A percentile compares a stretch with the other conserved stretches of the same genome.
phyloP scores from a whole-genome alignment of 2,797 vertebrate genomes.

The Loris lydekkerianus region DNA sequence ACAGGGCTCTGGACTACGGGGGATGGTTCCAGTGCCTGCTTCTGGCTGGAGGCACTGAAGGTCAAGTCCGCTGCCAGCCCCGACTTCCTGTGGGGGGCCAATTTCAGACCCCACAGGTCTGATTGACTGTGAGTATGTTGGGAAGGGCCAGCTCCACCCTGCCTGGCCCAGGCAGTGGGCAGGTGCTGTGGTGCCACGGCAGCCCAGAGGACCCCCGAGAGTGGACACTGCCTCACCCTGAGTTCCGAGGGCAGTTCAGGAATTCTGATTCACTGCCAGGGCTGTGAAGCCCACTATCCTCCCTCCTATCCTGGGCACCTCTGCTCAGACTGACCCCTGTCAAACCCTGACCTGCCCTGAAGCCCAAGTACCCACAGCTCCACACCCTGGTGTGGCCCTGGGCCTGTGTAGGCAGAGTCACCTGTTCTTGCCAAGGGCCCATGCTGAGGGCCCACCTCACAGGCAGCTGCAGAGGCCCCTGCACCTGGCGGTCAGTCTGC shows the following conservation, averaged over 20 bases:
- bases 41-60: not conserved
- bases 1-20: not conserved
- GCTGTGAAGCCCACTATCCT: fast-evolving
- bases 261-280: too few relatives aligned
- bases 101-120: not conserved
- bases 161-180: not conserved
- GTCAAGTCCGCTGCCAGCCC: not conserved
- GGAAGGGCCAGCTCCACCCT: too few relatives aligned
- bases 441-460: too few relatives aligned
- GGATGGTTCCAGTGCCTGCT: fast-evolving
- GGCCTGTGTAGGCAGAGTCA: not conserved
- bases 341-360: not conserved
- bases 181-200: fast-evolving
- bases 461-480: too few relatives aligned
- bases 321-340: too few relatives aligned
- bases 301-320: fast-evolving
- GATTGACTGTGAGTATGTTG: fast-evolving
- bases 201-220: too few relatives aligned
- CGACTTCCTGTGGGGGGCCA: not conserved
- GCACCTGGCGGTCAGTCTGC: not conserved
- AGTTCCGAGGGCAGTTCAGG: fast-evolving
- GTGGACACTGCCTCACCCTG: fast-evolving
- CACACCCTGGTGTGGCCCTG: fast-evolving
- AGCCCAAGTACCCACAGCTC: not conserved
- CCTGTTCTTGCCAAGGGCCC: not conserved